Base-by-base conservation (phyloP, 2,888 invertebrate species). In the Omphaloscelis lunosa region DNA sequence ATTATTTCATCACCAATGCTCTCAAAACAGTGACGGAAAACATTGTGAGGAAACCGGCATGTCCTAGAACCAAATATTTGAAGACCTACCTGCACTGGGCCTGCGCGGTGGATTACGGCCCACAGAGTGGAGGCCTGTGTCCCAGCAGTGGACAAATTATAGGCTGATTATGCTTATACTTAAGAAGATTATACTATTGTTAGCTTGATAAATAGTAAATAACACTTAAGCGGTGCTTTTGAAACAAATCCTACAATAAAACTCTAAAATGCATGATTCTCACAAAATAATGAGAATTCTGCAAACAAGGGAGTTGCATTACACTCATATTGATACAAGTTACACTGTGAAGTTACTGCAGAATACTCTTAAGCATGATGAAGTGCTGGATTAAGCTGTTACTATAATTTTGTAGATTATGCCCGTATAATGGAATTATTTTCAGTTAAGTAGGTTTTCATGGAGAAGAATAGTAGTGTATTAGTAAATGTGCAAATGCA, bases 391-490 rank as follows among this genome's bases (percentile, higher is more conserved):
- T 86, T 79, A 77, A 84, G 75, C 67, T 80, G 82, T 78, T 77
- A 77, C 65, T 82, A 79, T 83, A 78, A 88, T 83, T 87, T 74
- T 70, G 75, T 77, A 79, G 66, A 79, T 82, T 69, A 79, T 86
- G 48, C 75, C 75, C 77, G 76, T 61, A 1, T 62, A 72, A 72
- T 72, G 65, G 80, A 80, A 69, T 84, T 83, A 75, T 83, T 80
- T 83, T 80, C 74, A 82, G 77, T 75, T 67, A 79, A 73, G 80
- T 70, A 68, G 51, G 61, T 68, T 73, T 73, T 62, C 45, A 73
- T 78, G 34, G 23, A 39, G 61, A 59, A 23, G 17, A 1, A 23
- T 23, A 59, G 27, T 41, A 29, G 58, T 12, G 53, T n/a, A 58
- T 59, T 56, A n/a, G n/a, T 51, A 3, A 17, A n/a, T 53, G 17